phyloP scores from a whole-genome alignment of 2,797 vertebrate species.

The Pangasius macronema region DNA sequence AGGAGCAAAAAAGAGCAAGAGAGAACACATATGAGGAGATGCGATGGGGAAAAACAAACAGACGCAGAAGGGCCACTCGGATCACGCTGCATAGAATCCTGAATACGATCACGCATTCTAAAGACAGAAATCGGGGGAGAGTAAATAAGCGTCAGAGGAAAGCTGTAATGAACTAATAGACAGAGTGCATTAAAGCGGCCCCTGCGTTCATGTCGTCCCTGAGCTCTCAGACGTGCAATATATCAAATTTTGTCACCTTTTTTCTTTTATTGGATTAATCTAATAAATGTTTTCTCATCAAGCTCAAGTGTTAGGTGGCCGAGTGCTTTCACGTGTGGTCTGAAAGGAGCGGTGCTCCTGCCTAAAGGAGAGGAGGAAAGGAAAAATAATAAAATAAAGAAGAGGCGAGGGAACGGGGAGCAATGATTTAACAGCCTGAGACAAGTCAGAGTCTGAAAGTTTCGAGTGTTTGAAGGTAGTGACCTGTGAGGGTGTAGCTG shows the following conservation, averaged over 20 bases:
- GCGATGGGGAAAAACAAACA: slow-evolving; percentile 71
- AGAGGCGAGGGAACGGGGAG: slow-evolving; percentile 44
- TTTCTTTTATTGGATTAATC: slow-evolving; percentile 66
- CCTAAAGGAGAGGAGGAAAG: slow-evolving; percentile 6
- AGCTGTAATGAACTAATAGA: slow-evolving; percentile 66
- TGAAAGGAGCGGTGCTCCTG: neutral
- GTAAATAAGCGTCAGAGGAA: slow-evolving; percentile 17
- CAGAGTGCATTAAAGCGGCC: slow-evolving; percentile 64
- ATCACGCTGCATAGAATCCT: slow-evolving; percentile 50
- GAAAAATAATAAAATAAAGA: slow-evolving; percentile 35
- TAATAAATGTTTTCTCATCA: slow-evolving; percentile 64
- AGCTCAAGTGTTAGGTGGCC: slow-evolving; percentile 46
- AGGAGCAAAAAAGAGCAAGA: slow-evolving; percentile 38
- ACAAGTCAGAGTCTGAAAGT: slow-evolving; percentile 79
- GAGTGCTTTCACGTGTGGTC: slow-evolving; percentile 26
- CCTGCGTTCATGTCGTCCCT: slow-evolving; percentile 13
- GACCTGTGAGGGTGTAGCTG: slow-evolving; percentile 74
- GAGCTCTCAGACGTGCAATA: slow-evolving; percentile 61
- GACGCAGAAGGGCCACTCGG: slow-evolving; percentile 66
- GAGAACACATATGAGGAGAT: neutral
- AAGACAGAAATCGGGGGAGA: slow-evolving; percentile 28
- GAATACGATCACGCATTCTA: slow-evolving; percentile 27
- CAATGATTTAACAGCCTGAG: slow-evolving; percentile 79
- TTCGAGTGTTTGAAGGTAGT: slow-evolving; percentile 70
- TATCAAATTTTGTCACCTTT: slow-evolving; percentile 66